phyloP scores from a whole-genome alignment of 1,140 invertebrate species.

The Idris sp. region DNA sequence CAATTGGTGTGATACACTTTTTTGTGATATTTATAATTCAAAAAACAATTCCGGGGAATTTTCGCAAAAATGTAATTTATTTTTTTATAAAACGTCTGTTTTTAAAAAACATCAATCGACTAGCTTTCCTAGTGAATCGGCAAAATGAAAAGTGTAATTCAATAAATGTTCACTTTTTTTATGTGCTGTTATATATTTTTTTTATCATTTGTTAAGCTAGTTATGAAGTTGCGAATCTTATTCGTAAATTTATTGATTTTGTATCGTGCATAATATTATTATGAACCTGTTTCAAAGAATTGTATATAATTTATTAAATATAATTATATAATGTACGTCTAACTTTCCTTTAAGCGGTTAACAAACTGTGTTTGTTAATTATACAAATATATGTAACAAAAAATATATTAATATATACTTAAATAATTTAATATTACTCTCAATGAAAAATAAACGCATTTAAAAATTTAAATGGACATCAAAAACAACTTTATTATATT shows the following conservation, averaged over 20 bases:
- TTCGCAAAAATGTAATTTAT: conserved; percentile 11
- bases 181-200: too few relatives aligned
- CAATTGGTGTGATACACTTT: conserved; percentile 7
- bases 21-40: conserved; percentile 21
- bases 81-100: conserved; percentile 18
- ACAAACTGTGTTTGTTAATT: conserved; percentile 50
- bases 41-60: conserved; percentile 12
- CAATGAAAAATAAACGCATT: conserved; percentile 19
- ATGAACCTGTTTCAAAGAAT: conserved; percentile 12
- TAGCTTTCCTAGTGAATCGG: conserved; percentile 17
- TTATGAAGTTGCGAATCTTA: conserved; percentile 4
- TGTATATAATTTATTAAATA: conserved; percentile 46
- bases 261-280: conserved; percentile 27
- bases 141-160: conserved; percentile 5
- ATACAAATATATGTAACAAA: conserved; percentile 33
- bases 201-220: conserved; percentile 2
- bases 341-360: conserved; percentile 17
- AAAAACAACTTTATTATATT: conserved; percentile 17
- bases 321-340: conserved; percentile 11
- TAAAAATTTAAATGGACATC: conserved; percentile 3
- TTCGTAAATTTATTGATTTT: conserved; percentile 33
- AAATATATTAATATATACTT: conserved; percentile 45
- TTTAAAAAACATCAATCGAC: conserved; percentile 14
- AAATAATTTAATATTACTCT: conserved; percentile 39
- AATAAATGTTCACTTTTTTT: too few relatives aligned